Evolutionary conservation across 2,113 vertebrate species (phyloP).

Genomic region (Tichodroma muraria): DNA sequence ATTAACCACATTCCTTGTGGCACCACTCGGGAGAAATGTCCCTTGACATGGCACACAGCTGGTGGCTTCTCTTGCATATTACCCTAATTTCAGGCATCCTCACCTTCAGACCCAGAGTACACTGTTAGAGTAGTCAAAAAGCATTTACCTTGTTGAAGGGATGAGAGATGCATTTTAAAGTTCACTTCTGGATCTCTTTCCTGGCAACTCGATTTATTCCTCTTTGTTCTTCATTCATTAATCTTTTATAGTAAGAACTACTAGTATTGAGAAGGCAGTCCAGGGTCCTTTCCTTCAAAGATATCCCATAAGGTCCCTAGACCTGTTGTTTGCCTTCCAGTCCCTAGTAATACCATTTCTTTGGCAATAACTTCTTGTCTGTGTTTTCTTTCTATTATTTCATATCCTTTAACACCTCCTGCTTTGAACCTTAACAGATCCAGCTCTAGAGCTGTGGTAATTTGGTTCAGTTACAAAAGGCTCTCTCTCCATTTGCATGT

Average conservation of each 20-base stretch:
- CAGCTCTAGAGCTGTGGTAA: background rate
- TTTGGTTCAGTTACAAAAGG: slow-evolving; percentile 19
- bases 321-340: background rate
- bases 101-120: background rate
- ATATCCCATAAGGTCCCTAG: background rate
- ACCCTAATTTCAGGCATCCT: background rate
- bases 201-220: background rate
- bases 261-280: background rate
- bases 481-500: slow-evolving; percentile 17
- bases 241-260: background rate
- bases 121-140: background rate
- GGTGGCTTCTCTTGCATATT: background rate
- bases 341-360: background rate
- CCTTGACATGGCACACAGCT: background rate
- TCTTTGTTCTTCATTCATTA: background rate
- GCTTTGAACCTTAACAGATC: slow-evolving; percentile 13
- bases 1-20: background rate
- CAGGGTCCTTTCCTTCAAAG: background rate
- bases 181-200: background rate
- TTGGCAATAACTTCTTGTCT: background rate
- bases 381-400: background rate
- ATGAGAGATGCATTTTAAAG: background rate
- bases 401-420: background rate
- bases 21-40: background rate
- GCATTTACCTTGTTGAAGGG: background rate